Percentiles rank a stretch among this genome's conserved stretches.
Evolutionary conservation across 2,113 vertebrate species (phyloP).

Genomic region (Okapia johnstoni): DNA sequence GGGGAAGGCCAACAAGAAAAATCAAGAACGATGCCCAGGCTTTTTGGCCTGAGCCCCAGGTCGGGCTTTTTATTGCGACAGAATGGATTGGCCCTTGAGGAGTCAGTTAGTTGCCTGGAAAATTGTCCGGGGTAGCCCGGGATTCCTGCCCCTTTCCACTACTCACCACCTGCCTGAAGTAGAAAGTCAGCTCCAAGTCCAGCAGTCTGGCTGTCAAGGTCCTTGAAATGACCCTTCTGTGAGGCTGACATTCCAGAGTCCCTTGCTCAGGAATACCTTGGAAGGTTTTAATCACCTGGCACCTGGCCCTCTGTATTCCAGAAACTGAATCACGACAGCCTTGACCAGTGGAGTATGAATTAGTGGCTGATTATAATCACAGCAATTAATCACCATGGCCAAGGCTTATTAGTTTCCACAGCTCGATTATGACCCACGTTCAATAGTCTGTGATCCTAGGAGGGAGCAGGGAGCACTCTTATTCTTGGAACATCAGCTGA

Average conservation of each 20-base stretch:
- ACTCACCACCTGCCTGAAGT: not conserved
- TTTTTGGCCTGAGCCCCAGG: not conserved
- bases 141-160: fast-evolving
- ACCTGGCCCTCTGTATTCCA: not conserved
- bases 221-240: not conserved
- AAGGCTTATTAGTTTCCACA: not conserved
- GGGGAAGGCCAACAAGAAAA: not conserved
- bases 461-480: not conserved
- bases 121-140: not conserved
- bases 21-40: not conserved
- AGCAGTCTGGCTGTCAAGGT: not conserved
- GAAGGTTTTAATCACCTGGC: not conserved
- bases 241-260: not conserved
- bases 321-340: not conserved
- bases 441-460: not conserved
- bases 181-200: not conserved
- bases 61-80: not conserved
- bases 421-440: not conserved
- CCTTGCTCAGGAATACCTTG: fast-evolving
- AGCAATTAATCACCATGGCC: not conserved
- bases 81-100: not conserved
- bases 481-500: not conserved
- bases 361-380: not conserved
- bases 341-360: not conserved
- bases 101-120: not conserved